These are phyloP conservation scores for Zophobas atratus DNA, from an alignment of 1,140 invertebrate species.

Conservation along the genomic window DNA sequence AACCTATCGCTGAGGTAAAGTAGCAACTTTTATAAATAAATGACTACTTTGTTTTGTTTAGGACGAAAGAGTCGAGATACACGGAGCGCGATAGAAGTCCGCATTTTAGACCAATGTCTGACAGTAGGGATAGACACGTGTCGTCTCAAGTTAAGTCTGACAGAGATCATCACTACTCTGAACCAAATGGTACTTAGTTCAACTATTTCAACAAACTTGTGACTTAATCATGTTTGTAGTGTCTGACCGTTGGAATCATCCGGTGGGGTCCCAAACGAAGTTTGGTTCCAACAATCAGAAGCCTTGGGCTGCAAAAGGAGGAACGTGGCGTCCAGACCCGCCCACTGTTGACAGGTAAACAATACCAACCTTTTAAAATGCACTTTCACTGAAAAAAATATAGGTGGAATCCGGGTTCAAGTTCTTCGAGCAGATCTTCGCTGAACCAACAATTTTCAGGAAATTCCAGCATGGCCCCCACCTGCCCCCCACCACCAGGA, in stretches of 20 bases:
- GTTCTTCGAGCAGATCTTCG: conserved; percentile 1
- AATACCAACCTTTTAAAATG: neutral
- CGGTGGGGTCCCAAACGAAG: neutral
- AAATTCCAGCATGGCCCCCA: conserved; percentile 56
- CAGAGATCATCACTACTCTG: conserved; percentile 54
- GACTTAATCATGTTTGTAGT: neutral
- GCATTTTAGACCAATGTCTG: conserved; percentile 52
- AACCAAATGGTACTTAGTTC: conserved; percentile 51
- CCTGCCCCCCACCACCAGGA: conserved; percentile 64
- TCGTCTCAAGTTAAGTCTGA: conserved; percentile 51
- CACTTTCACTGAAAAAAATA: neutral
- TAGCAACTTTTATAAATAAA: conserved; percentile 1
- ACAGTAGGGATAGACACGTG: conserved; percentile 49
- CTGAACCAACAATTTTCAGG: conserved; percentile 50
- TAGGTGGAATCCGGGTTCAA: conserved; percentile 4
- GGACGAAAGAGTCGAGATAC: conserved; percentile 54
- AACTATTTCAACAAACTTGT: neutral
- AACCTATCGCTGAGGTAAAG: conserved; percentile 6
- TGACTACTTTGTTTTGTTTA: conserved; percentile 24
- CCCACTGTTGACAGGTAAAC: conserved; percentile 5
- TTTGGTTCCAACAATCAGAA: conserved; percentile 15
- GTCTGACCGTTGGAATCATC: conserved; percentile 18
- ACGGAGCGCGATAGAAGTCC: conserved; percentile 57
- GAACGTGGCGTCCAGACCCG: conserved; percentile 16
- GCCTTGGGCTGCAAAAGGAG: conserved; percentile 19